Evolutionary conservation across 1,140 invertebrate species (phyloP), one percentile per base, ranked within the genome.

Genomic region (Trichonephila inaurata): DNA sequence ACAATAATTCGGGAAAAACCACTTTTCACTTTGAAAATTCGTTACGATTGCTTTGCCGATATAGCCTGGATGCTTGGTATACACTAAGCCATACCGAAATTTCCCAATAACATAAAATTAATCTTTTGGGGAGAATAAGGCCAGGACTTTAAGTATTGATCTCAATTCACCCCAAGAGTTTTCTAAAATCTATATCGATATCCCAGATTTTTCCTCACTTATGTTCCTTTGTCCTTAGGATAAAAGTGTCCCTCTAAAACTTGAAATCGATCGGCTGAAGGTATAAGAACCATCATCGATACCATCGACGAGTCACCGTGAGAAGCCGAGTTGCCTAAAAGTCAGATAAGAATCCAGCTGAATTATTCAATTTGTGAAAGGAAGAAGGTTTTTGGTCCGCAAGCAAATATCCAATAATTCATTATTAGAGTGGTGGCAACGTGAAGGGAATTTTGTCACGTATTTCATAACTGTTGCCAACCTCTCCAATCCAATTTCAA

Each of bases 331-430:
- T 87, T 69, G 10, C 64, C 87, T 40, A 60, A 89, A 89, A 89
- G 87, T 88, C 62, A 69, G 64, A 89, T 69, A 89, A 72, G 87
- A 72, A 89, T 40, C 33, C 14, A 21, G 61, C 64, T 88, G 86
- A 88, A 88, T 88, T 88, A 88, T 88, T 88, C 86, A 88, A 88
- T 88, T 88, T 88, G 61, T 28, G 28, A 7, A 44, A 28, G 19
- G 62, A 69, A 24, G 24, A 33, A 66, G 86, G 62, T 88, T 88
- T 88, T 66, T 8, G 24, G 86, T 44, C 24, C 24, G 66, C 66
- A 72, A 72, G 61, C 86, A 88, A 88, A 88, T 66, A 88, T 66
- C 86, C 86, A 88, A 88, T 88, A 88, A 88, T 88, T 88, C 86
- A 88, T 88, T 88, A 88, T 69, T 69, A 88, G 28, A 66, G 40